These are phyloP conservation scores for Centropus bengalensis DNA, from an alignment of 2,113 vertebrate species.

Conservation along the genomic window DNA sequence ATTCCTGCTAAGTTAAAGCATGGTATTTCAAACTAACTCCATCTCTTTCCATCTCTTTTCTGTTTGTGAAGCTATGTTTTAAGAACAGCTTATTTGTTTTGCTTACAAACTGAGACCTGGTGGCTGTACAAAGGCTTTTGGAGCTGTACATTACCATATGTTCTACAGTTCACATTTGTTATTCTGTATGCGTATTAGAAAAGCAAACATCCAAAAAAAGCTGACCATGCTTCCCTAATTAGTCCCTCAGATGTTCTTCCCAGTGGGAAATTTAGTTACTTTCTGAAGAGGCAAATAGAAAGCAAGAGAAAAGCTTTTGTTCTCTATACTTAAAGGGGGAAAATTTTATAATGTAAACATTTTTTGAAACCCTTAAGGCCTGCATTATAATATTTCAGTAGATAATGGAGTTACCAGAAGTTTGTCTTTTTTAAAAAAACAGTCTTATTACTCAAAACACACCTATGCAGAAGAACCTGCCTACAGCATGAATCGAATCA, in stretches of 20 bases:
- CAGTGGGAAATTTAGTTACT: neutral
- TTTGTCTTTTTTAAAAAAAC: neutral
- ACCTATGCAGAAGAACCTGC: neutral
- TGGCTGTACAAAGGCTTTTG: neutral
- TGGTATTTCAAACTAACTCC: neutral
- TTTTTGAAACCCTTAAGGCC: neutral
- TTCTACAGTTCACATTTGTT: slow-evolving; percentile 3
- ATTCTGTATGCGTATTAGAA: slow-evolving; percentile 4
- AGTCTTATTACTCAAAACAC: neutral
- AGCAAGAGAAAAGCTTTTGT: neutral
- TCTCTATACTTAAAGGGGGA: neutral
- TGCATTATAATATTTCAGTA: neutral
- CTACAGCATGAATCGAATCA: neutral
- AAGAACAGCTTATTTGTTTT: neutral
- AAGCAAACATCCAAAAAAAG: slow-evolving; percentile 15
- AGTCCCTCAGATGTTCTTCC: neutral
- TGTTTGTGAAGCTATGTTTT: neutral
- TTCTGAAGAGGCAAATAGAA: neutral
- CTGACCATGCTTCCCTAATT: neutral
- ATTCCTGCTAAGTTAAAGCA: neutral
- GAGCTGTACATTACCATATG: neutral
- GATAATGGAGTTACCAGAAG: neutral
- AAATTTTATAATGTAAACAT: neutral
- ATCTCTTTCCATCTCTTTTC: neutral
- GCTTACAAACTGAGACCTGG: neutral